Evolutionary conservation across 2,888 invertebrate species (phyloP), one percentile per base, ranked within the genome.

Genomic region (Labia minor): DNA sequence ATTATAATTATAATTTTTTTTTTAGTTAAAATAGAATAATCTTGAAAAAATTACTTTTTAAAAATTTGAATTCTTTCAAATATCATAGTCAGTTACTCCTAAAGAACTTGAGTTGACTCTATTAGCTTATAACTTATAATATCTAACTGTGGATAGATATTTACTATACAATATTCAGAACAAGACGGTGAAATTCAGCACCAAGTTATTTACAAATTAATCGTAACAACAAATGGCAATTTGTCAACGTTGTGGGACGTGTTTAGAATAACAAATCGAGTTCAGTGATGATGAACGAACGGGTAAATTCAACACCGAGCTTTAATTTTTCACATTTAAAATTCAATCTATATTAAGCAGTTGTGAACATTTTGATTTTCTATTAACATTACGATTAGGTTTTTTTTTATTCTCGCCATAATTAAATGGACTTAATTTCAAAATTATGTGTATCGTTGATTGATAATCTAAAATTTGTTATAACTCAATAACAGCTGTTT

Each of bases 151-250:
- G 4, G 4, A 8, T 14, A n/a, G n/a, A n/a, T 14, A 49, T 49
- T 49, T 49, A 49, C n/a, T 49, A 49, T 49, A 14, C 49, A 49
- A 49, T 49, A 49, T 49, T 49, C 49, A 49, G 49, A 49, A 49
- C 49, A 49, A 49, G 49, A 16, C 49, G 49, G 49, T 49, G 49
- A 49, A 49, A 49, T 49, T 49, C 49, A 49, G 8, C 49, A 49
- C 6, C 49, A 49, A 49, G 49, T 49, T 49, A 49, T 49, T 49
- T 49, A 49, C 49, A 49, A 49, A 49, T 49, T 49, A 49, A 49
- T 49, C 14, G n/a, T 14, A 49, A 49, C 49, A 49, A 49, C 49
- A 49, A 49, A 49, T 49, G 49, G n/a, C 49, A 49, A 49, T 49
- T 49, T 49, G 49, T 49, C 49, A 49, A 16, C 49, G 49, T 49